Percentiles rank a stretch among this genome's conserved stretches.
Evolutionary conservation across 2,113 vertebrate species (phyloP).

Genomic region (Tetrao urogallus): DNA sequence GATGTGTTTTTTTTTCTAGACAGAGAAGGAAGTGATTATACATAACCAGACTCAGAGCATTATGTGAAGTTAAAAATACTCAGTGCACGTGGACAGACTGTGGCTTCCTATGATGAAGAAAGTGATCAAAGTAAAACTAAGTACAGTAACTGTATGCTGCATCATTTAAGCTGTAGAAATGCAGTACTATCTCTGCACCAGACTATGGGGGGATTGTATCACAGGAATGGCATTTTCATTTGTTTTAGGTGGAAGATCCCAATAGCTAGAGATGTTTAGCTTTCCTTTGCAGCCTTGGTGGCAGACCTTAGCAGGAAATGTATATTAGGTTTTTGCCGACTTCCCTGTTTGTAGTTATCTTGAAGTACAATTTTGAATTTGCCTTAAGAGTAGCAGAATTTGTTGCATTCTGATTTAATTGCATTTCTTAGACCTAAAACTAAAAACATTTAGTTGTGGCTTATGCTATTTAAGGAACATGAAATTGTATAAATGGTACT

Average conservation of each 20-base stretch:
- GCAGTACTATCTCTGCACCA: neutral
- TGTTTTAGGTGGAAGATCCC: neutral
- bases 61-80: neutral
- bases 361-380: neutral
- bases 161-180: neutral
- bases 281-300: neutral
- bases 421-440: neutral
- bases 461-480: neutral
- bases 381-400: neutral
- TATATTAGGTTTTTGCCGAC: neutral
- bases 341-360: neutral
- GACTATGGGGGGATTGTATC: neutral
- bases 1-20: neutral
- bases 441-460: neutral
- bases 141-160: neutral
- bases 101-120: neutral
- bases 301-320: neutral
- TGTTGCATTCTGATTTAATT: neutral
- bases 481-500: neutral
- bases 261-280: neutral
- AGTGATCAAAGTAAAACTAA: neutral
- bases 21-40: neutral
- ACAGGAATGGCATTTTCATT: neutral
- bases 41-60: neutral
- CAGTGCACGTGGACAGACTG: neutral